Base-by-base conservation (phyloP, 2,113 vertebrate species). In the Bos indicus region DNA sequence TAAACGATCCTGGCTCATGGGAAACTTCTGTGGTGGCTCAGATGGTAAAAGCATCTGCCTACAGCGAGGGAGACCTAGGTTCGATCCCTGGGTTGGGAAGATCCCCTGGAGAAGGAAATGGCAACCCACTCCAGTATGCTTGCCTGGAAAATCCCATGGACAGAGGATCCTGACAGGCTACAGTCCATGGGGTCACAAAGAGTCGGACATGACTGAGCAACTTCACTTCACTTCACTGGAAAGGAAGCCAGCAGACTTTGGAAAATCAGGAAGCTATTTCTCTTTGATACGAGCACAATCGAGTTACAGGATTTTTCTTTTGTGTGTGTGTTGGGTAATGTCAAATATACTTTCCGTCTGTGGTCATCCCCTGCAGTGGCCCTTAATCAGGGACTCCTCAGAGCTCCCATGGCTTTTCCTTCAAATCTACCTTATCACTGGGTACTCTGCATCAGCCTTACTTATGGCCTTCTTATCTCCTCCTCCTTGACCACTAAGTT, bases 241-340 rank as follows among this genome's bases (percentile, higher is more conserved):
- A 33, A 62, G 30, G 28, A 86, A 93, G 51, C 43, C 64, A 56
- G 78, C 8, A 93, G 90, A 57, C 89, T 52, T 83, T 52, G 19
- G 74, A 62, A 93, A 74, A 83, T 78, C 46, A 78, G 89, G 21
- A 90, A 40, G 87, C 78, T 54, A 30, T 19, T 95, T 94, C 46
- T 89, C 59, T 80, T 71, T 48, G 25, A 1, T 40, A 43, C 43
- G 71, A 54, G 57, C 62, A 30, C 46, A 9, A 74, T 23, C 0
- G 5, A 74, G 36, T 82, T 33, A 2, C 2, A 71, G 60, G n/a
- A 51, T 52, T 93, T 85, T 64, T 67, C 59, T 51, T 23, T 3
- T 91, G 62, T 78, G 28, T 80, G 28, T 46, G 7, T 28, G 30
- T 36, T 2, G 17, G 71, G n/a, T 64, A 88, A 1, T n/a, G 26